Base-by-base conservation (phyloP, 2,888 invertebrate genomes). In the Teleogryllus oceanicus region DNA sequence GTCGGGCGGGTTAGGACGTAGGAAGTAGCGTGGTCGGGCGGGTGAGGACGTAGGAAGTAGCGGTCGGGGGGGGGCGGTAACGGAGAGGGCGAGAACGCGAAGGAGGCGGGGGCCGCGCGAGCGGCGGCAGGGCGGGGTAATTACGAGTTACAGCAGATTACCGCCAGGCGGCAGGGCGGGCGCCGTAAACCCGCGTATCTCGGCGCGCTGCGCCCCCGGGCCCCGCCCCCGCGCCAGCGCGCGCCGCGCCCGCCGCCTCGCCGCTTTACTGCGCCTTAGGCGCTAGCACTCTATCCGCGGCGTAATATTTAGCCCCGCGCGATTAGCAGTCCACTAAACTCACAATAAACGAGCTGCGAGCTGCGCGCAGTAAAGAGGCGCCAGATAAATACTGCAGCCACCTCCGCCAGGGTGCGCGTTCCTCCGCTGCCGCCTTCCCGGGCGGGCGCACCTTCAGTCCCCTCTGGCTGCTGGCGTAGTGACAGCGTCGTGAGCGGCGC, bases 61-160 rank as follows among this genome's bases (percentile, higher is more conserved):
- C 24, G 8, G 37, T 5, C 5, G 37, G 37, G 37, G 5, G 37
- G 37, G 5, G 8, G 4, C 37, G 1, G 37, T 8, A 8, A 37
- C 37, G 37, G 37, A 37, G 37, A 37, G 37, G 37, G 37, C 37
- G 37, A 2, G 37, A 37, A 5, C 37, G 37, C 37, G 5, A 37
- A 37, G 37, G 37, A 37, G 37, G 37, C 37, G 37, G n/a, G 62
- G 10, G 62, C 16, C 4, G 62, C n/a, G 62, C 62, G 13, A 10
- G 62, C 37, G 8, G 37, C 37, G 37, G 37, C 37, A 37, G 37
- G 37, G 62, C 62, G 62, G 62, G 37, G 62, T 62, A 62, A 62
- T 62, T 62, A 62, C 62, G n/a, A 62, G 62, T 62, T 62, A 62
- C 62, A 62, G 62, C 62, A 62, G 62, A 62, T 62, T 62, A 62